Percentiles rank a stretch among this genome's conserved stretches.
phyloP scores from a whole-genome alignment of 1,140 invertebrate genomes.

The Heterodera schachtii region DNA sequence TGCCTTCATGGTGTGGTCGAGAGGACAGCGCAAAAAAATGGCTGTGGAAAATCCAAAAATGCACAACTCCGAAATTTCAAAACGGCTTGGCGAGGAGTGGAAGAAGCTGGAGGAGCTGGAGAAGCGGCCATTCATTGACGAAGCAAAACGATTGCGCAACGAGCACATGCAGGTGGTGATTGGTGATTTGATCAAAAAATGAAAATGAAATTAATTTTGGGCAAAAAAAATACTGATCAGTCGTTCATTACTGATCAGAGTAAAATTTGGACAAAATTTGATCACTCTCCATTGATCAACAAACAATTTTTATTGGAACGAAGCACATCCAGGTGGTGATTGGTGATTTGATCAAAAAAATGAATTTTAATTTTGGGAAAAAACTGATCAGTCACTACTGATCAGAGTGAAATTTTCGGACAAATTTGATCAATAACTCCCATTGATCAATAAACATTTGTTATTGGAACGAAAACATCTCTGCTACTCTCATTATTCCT shows the following conservation, averaged over 20 bases:
- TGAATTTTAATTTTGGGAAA: neutral
- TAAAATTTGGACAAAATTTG: no score
- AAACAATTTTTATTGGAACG: no score
- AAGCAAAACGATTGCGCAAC: conserved; percentile 83
- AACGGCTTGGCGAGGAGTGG: conserved; percentile 92
- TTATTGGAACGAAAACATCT: no score
- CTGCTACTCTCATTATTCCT: no score
- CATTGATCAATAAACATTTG: no score
- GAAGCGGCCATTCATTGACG: conserved; percentile 96
- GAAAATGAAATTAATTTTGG: neutral
- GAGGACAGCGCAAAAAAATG: conserved; percentile 77
- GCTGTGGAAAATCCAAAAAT: conserved; percentile 94
- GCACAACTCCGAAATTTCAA: conserved; percentile 95
- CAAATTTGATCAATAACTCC: no score
- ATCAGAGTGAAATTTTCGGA: no score
- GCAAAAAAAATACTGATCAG: no score
- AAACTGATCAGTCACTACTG: no score
- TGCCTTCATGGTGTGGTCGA: conserved; percentile 99
- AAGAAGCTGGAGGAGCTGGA: conserved; percentile 87
- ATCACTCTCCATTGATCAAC: no score
- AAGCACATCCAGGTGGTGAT: conserved; percentile 74
- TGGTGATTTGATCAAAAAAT: neutral
- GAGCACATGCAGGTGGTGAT: conserved; percentile 75
- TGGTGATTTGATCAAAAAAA: no score
- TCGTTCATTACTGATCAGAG: no score